A percentile compares a stretch with the other conserved stretches of the same genome.
phyloP scores from a whole-genome alignment of 1,140 invertebrate genomes.

The Ostrea edulis region DNA sequence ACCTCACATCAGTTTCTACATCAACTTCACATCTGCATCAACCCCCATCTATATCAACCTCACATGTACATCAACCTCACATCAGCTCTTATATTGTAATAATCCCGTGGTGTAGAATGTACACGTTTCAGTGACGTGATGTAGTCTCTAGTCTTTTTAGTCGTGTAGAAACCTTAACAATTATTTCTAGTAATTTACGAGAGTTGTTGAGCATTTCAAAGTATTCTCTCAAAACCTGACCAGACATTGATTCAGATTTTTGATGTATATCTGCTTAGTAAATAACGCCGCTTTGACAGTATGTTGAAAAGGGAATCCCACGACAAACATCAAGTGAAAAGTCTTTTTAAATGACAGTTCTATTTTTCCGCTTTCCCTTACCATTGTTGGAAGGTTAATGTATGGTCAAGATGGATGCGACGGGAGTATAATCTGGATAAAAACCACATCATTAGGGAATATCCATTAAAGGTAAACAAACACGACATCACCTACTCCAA shows the following conservation, averaged over 20 bases:
- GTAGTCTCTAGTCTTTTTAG: too few relatives aligned
- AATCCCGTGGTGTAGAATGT: too few relatives aligned
- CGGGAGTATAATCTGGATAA: neutral
- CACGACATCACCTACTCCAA: neutral
- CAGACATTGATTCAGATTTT: neutral
- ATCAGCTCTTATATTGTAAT: too few relatives aligned
- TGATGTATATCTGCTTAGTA: neutral
- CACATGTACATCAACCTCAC: too few relatives aligned
- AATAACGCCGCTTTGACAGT: neutral
- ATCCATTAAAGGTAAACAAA: slow-evolving; percentile 32
- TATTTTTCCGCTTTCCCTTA: neutral
- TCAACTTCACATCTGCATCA: too few relatives aligned
- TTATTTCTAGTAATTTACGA: too few relatives aligned
- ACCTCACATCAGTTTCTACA: too few relatives aligned
- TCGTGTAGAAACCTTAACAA: too few relatives aligned
- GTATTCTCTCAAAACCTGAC: too few relatives aligned
- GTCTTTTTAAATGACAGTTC: slow-evolving; percentile 7
- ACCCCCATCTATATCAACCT: too few relatives aligned
- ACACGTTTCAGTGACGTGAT: too few relatives aligned
- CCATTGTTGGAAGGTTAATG: slow-evolving; percentile 14
- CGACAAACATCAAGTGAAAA: slow-evolving; percentile 24
- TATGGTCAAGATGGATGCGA: slow-evolving; percentile 18
- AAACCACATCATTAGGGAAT: slow-evolving; percentile 20
- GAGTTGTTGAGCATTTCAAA: too few relatives aligned
- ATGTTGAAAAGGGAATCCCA: neutral